Percentiles rank a stretch among this genome's conserved stretches.
Evolutionary conservation across 2,113 vertebrate genomes (phyloP).

Genomic region (Crypturellus undulatus): DNA sequence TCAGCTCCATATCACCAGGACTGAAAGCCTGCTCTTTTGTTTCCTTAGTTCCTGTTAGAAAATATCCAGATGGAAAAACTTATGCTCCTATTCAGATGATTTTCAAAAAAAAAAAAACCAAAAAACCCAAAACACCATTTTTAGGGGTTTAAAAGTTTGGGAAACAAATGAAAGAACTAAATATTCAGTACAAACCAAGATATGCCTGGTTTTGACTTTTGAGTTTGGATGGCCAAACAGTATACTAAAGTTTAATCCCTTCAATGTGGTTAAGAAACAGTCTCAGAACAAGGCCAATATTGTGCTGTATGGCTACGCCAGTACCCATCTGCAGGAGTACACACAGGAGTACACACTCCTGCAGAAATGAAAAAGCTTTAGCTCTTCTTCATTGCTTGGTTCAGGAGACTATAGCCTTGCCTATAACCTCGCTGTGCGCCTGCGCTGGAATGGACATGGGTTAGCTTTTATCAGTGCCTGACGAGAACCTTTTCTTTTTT

Average conservation of each 20-base stretch:
- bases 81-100: not conserved
- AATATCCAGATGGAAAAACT: not conserved
- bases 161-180: not conserved
- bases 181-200: fast-evolving
- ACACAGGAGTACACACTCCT: not conserved
- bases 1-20: not conserved
- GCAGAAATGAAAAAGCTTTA: not conserved
- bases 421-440: not conserved
- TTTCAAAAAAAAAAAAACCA: not conserved
- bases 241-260: not conserved
- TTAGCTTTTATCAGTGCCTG: not conserved
- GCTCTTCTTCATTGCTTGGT: not conserved
- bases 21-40: not conserved
- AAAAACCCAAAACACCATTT: too few relatives aligned
- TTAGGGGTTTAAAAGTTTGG: not conserved
- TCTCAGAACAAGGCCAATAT: not conserved
- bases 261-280: not conserved
- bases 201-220: fast-evolving
- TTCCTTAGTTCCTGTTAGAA: not conserved
- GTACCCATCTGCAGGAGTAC: not conserved
- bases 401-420: not conserved
- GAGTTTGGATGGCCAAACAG: not conserved
- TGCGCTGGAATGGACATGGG: not conserved
- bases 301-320: not conserved
- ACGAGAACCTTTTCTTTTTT: not conserved